Evolutionary conservation across 2,888 invertebrate genomes (phyloP).

Genomic region (Mamestra brassicae): DNA sequence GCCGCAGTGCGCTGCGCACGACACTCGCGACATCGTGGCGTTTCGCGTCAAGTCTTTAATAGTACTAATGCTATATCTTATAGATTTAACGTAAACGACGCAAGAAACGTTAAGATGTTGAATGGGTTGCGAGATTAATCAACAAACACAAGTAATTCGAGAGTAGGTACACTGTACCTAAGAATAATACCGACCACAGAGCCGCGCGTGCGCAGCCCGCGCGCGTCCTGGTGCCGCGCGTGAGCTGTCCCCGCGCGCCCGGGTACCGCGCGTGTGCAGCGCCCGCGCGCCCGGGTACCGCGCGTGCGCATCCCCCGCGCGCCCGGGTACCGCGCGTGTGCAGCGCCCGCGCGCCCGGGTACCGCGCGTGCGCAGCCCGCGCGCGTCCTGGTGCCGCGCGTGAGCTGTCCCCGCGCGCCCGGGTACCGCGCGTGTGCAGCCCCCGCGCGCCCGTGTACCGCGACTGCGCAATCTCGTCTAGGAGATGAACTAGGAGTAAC

Average conservation of each 20-base stretch:
- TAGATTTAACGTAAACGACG: slow-evolving; percentile 7
- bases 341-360: no score
- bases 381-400: no score
- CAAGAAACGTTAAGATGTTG: background rate
- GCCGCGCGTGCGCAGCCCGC: no score
- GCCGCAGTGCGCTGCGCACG: slow-evolving; percentile 4
- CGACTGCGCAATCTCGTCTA: background rate
- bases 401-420: no score
- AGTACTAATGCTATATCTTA: slow-evolving; percentile 16
- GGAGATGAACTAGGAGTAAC: slow-evolving; percentile 13
- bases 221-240: no score
- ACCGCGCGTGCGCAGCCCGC: no score
- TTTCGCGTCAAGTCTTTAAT: background rate
- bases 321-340: no score
- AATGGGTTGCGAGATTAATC: background rate
- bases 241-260: no score
- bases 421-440: background rate
- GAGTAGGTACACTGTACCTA: no score
- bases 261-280: background rate
- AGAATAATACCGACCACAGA: no score
- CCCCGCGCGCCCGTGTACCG: background rate
- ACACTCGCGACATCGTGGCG: background rate
- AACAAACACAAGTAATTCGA: no score
- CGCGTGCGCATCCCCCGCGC: no score
- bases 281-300: background rate